Evolutionary conservation across 1,140 invertebrate species (phyloP), one percentile per base, ranked within the genome.

Genomic region (Zophobas morio): DNA sequence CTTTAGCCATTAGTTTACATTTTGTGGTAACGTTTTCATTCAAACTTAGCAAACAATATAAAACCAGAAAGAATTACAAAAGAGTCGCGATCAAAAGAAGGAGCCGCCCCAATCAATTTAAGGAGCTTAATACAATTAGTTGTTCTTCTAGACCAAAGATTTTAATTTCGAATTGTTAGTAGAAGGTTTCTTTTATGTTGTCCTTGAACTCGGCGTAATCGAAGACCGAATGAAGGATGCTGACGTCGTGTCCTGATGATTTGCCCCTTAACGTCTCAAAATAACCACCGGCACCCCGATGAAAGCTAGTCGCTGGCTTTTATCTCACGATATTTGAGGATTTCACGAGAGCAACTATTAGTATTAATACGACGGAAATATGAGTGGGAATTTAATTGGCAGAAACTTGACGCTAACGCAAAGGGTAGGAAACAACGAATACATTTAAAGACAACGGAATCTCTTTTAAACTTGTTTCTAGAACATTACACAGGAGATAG

Each of bases 381-480:
- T 56, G 51, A 66, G 39, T 66, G 60, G 39, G 33, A 42, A 47
- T 40, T 40, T 66, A 66, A 66, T 66, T 66, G 60, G 39, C n/a
- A 66, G 60, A 66, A 66, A 66, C 42, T 60, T 60, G 56, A 60
- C 56, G 37, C 56, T 39, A 39, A 39, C 56, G 20, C 56, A 20
- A 20, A 20, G 20, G 20, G 20, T 20, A 20, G 20, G 20, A 20
- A 20, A 20, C 20, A 20, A 20, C 20, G 20, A 20, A 20, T 20
- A 20, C 20, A 20, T 20, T 20, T 20, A 66, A n/a, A 66, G 35
- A 40, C 37, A 40, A 66, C 33, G 60, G 42, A 20, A 42, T 66
- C 37, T 47, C 60, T 66, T 66, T 66, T 39, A 73, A 35, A 5
- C 32, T 40, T 73, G 56, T 73, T 73, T 73, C 71, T 73, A 73